Base-by-base conservation (phyloP, 53 echinoderm and acorn worm species). In the Patiria pectinifera region DNA sequence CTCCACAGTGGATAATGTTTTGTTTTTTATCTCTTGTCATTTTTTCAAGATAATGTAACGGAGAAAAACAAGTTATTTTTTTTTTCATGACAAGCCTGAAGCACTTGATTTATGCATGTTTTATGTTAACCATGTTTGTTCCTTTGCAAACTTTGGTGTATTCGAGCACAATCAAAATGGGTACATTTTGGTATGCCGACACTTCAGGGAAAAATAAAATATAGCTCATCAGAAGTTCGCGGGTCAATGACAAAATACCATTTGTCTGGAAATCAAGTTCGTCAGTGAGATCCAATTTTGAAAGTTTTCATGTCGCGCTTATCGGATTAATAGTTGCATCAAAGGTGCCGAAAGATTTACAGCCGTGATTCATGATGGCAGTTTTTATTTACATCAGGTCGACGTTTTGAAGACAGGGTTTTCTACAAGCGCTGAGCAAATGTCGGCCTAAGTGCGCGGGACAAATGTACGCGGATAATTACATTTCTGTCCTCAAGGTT, bases 1-100 rank as follows among this genome's bases (percentile, higher is more conserved):
- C n/a, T 43, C 4, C 2, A 53, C 13, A 26, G 59, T 82, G 24
- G 82, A 12, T 83, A 83, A 87, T 59, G 46, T 62, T 62, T 62
- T 45, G 78, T 89, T 89, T 85, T 85, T 26, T 75, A 87, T 87
- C 48, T 81, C 76, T 89, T 3, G 63, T 81, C 62, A 59, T 59
- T 81, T 13, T 11, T 23, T 25, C 24, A 47, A 45, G 80, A 45
- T 44, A 79, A 79, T 44, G 16, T 14, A 45, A 79, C 7, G 1
- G 24, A 9, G 24, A 23, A 74, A 74, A 24, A 76, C n/a, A 76
- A 76, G 26, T n/a, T 12, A 2, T 45, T 79, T 2, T 35, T 78
- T 79, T 9, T 66, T 15, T 3, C 10, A 47, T 45, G 47, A 46
- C 47, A 9, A 25, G 15, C 11, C 22, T 79, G 80, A 79, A 79